Evolutionary conservation across 23 tunicate genomes (phyloP), one percentile per base, ranked within the genome.

Genomic region (Phallusia fumigata): DNA sequence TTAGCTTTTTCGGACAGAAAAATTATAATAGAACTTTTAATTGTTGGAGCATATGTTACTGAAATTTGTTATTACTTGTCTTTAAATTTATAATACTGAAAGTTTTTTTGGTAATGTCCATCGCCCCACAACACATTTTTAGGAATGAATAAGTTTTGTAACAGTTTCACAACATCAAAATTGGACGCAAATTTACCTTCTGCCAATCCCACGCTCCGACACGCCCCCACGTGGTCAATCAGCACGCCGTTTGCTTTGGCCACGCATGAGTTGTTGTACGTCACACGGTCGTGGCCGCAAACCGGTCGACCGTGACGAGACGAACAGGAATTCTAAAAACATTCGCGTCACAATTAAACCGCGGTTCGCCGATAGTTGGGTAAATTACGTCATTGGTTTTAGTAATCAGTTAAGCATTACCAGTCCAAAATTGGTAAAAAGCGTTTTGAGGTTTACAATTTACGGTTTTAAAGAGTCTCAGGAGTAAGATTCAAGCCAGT

Each of bases 281-380:
- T 88, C 32, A 93, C 93, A 53, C 65, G 69, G 34, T 93, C 86
- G 30, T 88, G 79, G 11, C 98, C 98, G 53, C 98, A 93, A 22
- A 93, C 93, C 22, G 78, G 88, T 22, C 79, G 49, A 49, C 33
- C 53, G 33, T 82, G 82, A 6, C 36, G 30, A 33, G 81, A 35
- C 26, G 79, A 31, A 64, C 91, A 88, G 5, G 52, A 5, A 19
- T 31, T 35, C 91, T 88, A 52, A 31, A 80, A 73, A 21, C 28
- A 18, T 51, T 13, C 18, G 15, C 18, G 18, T 15, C 15, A 18
- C 18, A 51, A 13, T 18, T 51, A 18, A 51, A 51, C 58, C 58
- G 58, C 18, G 58, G 58, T 18, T 51, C 58, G 15, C n/a, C n/a
- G n/a, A n/a, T n/a, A n/a, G n/a, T n/a, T n/a, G n/a, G n/a, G n/a